A percentile compares a stretch with the other conserved stretches of the same genome.
Evolutionary conservation across 2,888 invertebrate species (phyloP).

Genomic region (Reticulitermes lucifugus): DNA sequence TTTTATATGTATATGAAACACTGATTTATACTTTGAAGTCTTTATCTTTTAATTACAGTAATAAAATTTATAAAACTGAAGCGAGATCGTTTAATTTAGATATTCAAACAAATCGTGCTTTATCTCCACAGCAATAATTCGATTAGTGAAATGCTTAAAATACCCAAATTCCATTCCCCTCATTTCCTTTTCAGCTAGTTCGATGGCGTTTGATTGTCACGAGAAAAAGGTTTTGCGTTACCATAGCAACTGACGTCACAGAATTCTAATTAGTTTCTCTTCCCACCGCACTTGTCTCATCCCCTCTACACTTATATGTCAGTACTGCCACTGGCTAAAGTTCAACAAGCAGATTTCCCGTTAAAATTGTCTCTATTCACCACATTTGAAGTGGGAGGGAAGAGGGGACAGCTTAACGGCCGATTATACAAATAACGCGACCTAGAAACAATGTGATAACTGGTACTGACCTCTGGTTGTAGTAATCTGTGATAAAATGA

Average conservation of each 20-base stretch:
- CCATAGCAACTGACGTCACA: conserved; percentile 44
- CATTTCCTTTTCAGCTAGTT: conserved; percentile 15
- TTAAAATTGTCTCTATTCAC: conserved; percentile 40
- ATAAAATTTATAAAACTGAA: not conserved
- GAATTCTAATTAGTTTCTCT: conserved; percentile 49
- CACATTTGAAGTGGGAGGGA: conserved; percentile 33
- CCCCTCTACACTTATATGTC: conserved; percentile 1
- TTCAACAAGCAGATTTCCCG: conserved; percentile 40
- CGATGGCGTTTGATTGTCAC: conserved; percentile 27
- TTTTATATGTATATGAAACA: too few species aligned
- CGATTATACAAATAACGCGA: conserved; percentile 48
- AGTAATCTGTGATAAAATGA: conserved; percentile 23
- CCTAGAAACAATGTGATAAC: conserved; percentile 51
- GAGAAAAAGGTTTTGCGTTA: conserved; percentile 30
- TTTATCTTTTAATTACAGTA: not conserved
- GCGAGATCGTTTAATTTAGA: too few species aligned
- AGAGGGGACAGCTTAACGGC: conserved; percentile 42
- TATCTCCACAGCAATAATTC: not conserved
- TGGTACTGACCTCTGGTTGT: conserved; percentile 20
- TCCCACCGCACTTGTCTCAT: conserved; percentile 14
- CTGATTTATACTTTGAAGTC: not conserved
- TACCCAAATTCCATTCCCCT: not conserved
- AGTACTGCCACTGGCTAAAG: conserved; percentile 29
- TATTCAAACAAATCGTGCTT: too few species aligned
- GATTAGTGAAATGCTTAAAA: conserved; percentile 22